Evolutionary conservation across 2,113 vertebrate genomes (phyloP).

Genomic region (Aix galericulata): DNA sequence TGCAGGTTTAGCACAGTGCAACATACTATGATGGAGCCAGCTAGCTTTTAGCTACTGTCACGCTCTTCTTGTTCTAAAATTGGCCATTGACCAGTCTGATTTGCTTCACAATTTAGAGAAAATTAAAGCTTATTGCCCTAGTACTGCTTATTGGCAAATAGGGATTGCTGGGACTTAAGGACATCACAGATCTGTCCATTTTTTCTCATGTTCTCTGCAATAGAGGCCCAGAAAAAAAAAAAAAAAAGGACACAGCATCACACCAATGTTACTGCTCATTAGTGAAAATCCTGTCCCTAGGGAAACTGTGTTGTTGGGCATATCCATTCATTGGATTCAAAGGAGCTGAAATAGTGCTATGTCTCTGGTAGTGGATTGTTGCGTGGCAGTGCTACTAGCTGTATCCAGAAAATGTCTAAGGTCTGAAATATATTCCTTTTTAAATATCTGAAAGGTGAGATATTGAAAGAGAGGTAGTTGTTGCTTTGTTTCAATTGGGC

Average conservation of each 20-base stretch:
- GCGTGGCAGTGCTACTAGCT: not conserved
- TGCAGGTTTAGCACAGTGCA: not conserved
- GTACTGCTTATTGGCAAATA: not conserved
- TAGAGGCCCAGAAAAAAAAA: not conserved
- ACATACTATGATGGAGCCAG: not conserved
- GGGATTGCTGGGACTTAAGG: not conserved
- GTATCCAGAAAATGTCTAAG: not conserved
- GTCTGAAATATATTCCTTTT: not conserved
- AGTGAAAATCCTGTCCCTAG: not conserved
- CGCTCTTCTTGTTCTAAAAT: not conserved
- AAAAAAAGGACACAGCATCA: not conserved
- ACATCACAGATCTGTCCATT: not conserved
- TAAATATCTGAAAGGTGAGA: not conserved
- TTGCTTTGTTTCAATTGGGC: not conserved
- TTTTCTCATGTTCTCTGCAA: not conserved
- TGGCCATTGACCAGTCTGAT: not conserved
- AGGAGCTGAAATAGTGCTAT: not conserved
- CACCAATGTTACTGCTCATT: not conserved
- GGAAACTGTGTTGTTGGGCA: not conserved
- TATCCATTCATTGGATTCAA: not conserved
- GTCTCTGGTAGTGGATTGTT: not conserved
- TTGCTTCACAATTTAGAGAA: conserved; percentile 1
- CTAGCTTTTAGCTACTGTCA: not conserved
- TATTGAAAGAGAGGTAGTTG: not conserved
- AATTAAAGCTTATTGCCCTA: conserved; percentile 13